A percentile compares a stretch with the other conserved stretches of the same genome.
Evolutionary conservation across 2,888 invertebrate species (phyloP).

Genomic region (Drosophila nr. perissopoda): DNA sequence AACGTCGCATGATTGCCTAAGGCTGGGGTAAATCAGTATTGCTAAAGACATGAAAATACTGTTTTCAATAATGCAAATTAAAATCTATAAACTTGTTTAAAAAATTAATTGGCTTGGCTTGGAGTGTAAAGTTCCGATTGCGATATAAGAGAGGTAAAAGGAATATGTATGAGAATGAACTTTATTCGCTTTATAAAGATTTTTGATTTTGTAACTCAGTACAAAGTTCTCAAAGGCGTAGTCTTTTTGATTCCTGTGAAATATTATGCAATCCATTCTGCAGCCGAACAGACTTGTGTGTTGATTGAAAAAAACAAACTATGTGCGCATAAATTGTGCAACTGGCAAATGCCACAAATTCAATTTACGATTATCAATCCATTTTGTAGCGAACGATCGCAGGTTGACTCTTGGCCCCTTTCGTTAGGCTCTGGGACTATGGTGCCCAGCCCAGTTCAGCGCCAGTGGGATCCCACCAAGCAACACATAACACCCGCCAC

Average conservation of each 20-base stretch:
- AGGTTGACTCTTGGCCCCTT: constrained; percentile 73
- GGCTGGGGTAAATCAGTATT: neutral
- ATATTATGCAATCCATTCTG: constrained; percentile 22
- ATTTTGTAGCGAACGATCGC: constrained; percentile 66
- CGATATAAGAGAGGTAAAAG: neutral
- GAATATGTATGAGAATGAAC: neutral
- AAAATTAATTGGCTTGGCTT: neutral
- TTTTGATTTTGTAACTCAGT: neutral
- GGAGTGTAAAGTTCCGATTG: too few relatives aligned
- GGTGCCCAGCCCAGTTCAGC: constrained; percentile 25
- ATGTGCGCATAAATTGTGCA: constrained; percentile 50
- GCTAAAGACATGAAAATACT: constrained; percentile 7
- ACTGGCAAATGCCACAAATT: constrained; percentile 63
- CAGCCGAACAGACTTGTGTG: constrained; percentile 10
- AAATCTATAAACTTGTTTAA: constrained; percentile 28
- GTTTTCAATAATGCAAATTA: constrained; percentile 17
- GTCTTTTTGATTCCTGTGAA: constrained; percentile 4
- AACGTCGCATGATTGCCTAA: constrained; percentile 5
- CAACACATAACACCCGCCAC: constrained; percentile 27
- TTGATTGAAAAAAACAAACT: constrained; percentile 54
- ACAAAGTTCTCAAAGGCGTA: neutral
- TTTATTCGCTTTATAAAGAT: neutral
- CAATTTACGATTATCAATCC: constrained; percentile 70
- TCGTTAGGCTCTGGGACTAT: constrained; percentile 47
- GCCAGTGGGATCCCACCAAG: constrained; percentile 37